Conservation (phyloP, 2,888 invertebrate species). For the Clusia tigrina region DNA sequence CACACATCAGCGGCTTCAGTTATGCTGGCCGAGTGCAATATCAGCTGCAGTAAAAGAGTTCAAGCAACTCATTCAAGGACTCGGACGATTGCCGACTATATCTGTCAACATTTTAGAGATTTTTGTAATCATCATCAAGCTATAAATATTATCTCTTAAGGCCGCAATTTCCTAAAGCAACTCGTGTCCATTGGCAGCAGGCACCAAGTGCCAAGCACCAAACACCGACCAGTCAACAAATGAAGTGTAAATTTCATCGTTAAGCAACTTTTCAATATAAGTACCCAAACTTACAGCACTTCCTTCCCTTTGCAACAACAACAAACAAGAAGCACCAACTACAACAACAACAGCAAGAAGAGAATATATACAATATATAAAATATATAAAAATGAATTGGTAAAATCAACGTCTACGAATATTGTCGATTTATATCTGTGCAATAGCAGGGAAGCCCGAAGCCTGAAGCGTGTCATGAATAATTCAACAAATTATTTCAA, state of each 20-base stretch:
- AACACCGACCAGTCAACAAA: background rate
- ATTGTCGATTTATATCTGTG: constrained; percentile 1
- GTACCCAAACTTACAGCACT: background rate
- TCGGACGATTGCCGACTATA: background rate
- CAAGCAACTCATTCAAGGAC: background rate
- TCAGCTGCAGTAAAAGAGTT: background rate
- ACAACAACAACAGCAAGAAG: background rate
- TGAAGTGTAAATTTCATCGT: constrained; percentile 9
- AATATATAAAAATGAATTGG: background rate
- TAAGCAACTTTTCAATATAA: background rate
- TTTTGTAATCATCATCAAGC: too few species aligned
- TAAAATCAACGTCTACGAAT: constrained; percentile 9
- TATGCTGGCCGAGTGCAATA: too few species aligned
- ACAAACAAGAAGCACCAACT: background rate
- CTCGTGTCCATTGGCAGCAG: background rate
- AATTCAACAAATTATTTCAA: constrained; percentile 10
- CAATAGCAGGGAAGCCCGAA: background rate
- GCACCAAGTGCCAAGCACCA: too few species aligned
- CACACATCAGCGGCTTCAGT: too few species aligned
- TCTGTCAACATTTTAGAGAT: background rate
- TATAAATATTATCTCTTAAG: constrained; percentile 2
- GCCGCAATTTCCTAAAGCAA: background rate
- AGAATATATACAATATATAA: background rate
- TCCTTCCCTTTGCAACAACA: background rate
- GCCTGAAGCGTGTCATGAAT: constrained; percentile 5